Evolutionary conservation across 2,888 invertebrate species (phyloP), one percentile per base, ranked within the genome.

Genomic region (Diaprepes abbreviatus): DNA sequence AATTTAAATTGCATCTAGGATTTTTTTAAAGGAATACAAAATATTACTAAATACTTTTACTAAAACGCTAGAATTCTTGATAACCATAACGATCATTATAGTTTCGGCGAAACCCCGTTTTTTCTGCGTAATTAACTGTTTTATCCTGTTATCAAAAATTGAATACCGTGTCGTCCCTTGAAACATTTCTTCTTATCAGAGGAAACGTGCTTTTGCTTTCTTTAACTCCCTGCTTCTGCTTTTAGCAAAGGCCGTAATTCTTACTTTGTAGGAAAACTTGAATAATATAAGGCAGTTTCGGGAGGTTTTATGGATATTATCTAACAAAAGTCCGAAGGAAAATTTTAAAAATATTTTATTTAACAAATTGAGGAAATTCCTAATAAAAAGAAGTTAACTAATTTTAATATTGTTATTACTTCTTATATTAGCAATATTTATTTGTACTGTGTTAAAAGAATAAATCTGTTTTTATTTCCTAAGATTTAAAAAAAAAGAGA

Each of bases 251-350:
- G 55, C 43, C 55, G 62, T 68, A 62, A 62, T 50, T 68, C 62
- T 63, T 68, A 62, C 67, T 68, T 68, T 62, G 55, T 36, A 43
- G 28, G 62, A 68, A 43, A 62, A 36, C 66, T 66, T 28, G 62
- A 54, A 62, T 68, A 68, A 68, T 68, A 62, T 60, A 19, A 43
- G 38, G 52, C 59, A 66, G 58, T 66, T 66, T 59, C 19, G 66
- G 38, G 45, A 60, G 24, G 55, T 67, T 60, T 60, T 60, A 55
- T 54, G 60, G 45, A 40, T 60, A 67, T 67, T 60, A 60, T 54
- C 45, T 12, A 24, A 21, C 10, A 21, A 12, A 45, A 21, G 2
- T 16, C 16, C n/a, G 2, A 16, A 38, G 24, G 24, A 45, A 21
- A 17, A 24, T 12, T 4, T 6, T 24, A 14, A n/a, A 38, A 38